These are phyloP conservation scores for Chrosomus eos DNA, from an alignment of 2,797 vertebrate species.

Conservation along the genomic window DNA sequence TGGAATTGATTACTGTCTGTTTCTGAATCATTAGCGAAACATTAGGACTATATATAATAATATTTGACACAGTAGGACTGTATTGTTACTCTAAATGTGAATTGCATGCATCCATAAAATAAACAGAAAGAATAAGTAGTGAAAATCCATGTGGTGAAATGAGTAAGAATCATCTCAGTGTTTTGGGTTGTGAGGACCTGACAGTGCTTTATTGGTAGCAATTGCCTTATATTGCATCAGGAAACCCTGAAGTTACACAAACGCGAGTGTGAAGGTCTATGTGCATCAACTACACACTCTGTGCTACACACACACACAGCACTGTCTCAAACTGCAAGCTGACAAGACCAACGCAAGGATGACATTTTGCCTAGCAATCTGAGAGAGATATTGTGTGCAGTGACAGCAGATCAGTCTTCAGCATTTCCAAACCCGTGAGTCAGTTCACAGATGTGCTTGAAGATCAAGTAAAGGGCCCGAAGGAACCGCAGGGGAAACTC, in stretches of 20 bases:
- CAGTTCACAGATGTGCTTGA: neutral
- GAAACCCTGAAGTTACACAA: constrained; percentile 32
- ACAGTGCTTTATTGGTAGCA: constrained; percentile 11
- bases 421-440: constrained; percentile 23
- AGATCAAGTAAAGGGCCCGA: neutral
- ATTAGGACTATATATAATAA: neutral
- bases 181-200: neutral
- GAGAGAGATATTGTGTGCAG: neutral
- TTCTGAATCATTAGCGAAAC: neutral
- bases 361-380: constrained; percentile 8
- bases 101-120: neutral
- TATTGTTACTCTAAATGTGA: neutral
- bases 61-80: neutral
- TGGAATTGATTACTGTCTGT: neutral
- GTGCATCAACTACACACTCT: constrained; percentile 35
- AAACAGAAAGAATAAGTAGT: neutral
- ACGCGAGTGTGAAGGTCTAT: neutral
- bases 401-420: neutral
- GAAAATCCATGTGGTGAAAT: neutral
- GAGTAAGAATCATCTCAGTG: neutral
- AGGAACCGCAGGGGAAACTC: neutral
- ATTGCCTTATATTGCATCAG: constrained; percentile 57
- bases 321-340: neutral
- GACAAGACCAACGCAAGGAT: neutral
- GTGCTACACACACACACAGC: constrained; percentile 15